Evolutionary conservation across 2,797 vertebrate species (phyloP).

Genomic region (Sebastes nivosus): DNA sequence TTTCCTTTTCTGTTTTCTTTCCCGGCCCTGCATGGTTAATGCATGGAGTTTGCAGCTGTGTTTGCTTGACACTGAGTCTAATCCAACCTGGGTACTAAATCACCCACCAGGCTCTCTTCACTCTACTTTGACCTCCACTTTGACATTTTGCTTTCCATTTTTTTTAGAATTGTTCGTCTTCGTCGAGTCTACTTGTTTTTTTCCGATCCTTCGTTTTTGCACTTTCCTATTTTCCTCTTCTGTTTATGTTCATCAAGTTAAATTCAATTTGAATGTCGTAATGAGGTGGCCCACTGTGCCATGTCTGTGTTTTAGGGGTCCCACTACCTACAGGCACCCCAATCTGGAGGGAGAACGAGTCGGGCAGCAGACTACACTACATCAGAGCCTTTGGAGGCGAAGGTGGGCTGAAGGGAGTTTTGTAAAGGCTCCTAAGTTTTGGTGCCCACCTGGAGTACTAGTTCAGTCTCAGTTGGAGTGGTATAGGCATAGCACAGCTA

Average conservation of each 20-base stretch:
- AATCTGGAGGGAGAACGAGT: constrained; percentile 91
- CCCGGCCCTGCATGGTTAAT: constrained; percentile 45
- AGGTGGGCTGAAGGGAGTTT: constrained; percentile 89
- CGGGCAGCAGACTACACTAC: constrained; percentile 89
- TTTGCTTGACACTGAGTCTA: constrained; percentile 54
- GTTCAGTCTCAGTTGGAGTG: constrained; percentile 8
- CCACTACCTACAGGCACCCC: constrained; percentile 84
- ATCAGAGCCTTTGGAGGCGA: constrained; percentile 89
- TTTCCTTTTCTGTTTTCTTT: constrained; percentile 3
- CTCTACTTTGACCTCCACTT: constrained; percentile 12
- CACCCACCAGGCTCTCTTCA: constrained; percentile 11
- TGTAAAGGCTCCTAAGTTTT: constrained; percentile 19
- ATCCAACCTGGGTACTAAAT: constrained; percentile 42
- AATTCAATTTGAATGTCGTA: constrained; percentile 38
- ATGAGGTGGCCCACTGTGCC: constrained; percentile 67
- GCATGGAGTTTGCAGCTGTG: constrained; percentile 38
- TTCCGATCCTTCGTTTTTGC: background rate
- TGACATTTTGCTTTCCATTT: constrained; percentile 19
- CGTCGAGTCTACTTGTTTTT: constrained; percentile 5
- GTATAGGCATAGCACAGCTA: background rate
- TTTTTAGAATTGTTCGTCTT: constrained; percentile 21
- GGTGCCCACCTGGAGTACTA: constrained; percentile 53
- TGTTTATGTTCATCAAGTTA: constrained; percentile 29
- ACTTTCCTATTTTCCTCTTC: constrained; percentile 24
- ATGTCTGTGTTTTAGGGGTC: constrained; percentile 84